These are phyloP conservation scores for Melipona bicolor DNA, from an alignment of 2,888 invertebrate genomes.

Conservation along the genomic window DNA sequence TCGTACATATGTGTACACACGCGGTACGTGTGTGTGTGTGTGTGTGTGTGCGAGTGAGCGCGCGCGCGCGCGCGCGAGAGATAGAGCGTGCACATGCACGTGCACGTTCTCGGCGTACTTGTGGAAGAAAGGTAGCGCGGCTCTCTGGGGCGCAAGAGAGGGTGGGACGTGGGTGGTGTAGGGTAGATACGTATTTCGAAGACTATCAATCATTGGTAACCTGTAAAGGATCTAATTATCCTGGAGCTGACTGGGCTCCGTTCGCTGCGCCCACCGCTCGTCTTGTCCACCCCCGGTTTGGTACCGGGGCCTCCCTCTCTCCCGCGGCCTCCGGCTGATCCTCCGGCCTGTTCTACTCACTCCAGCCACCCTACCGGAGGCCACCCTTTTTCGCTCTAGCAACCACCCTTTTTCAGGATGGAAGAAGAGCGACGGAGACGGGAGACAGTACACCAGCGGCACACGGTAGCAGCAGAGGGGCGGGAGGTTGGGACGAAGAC, in stretches of 20 bases:
- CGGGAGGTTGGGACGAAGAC: slow-evolving; percentile 26
- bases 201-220: slow-evolving; percentile 76
- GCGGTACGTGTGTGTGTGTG: neutral
- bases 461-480: slow-evolving; percentile 33
- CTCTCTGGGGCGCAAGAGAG: neutral
- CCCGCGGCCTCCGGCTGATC: slow-evolving; percentile 44
- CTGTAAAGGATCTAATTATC: slow-evolving; percentile 76
- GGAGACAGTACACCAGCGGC: slow-evolving; percentile 26
- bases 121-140: slow-evolving; percentile 60
- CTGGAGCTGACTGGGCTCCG: slow-evolving; percentile 76
- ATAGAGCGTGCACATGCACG: neutral
- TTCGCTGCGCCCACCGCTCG: slow-evolving; percentile 72
- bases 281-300: slow-evolving; percentile 71
- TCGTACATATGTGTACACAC: slow-evolving; percentile 2
- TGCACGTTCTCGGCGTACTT: slow-evolving; percentile 22
- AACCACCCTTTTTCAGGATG: slow-evolving; percentile 72
- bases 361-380: slow-evolving; percentile 56
- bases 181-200: slow-evolving; percentile 72
- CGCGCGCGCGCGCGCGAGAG: too few species aligned
- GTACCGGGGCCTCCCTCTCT: slow-evolving; percentile 44
- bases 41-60: too few species aligned
- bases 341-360: slow-evolving; percentile 52
- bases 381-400: slow-evolving; percentile 74
- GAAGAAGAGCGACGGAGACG: slow-evolving; percentile 57
- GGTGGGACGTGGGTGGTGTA: slow-evolving; percentile 25